phyloP scores from a whole-genome alignment of 2,797 vertebrate species.

The Enteromius unitaeniatus region DNA sequence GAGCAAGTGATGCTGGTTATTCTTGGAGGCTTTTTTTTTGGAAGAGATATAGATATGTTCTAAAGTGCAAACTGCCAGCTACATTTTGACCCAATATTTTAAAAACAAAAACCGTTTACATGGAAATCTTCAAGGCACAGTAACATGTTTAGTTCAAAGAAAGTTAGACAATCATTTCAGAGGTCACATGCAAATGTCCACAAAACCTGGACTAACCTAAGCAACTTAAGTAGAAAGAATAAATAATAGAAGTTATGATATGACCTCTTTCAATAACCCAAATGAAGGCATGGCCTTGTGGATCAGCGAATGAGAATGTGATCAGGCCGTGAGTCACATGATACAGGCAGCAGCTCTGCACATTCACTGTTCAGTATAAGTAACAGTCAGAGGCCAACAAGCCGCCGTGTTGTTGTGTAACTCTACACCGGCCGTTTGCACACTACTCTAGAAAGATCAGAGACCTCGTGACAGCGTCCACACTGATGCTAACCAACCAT shows the following conservation, averaged over 20 bases:
- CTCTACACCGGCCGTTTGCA: constrained; percentile 55
- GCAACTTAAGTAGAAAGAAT: not conserved
- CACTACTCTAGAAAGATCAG: constrained; percentile 53
- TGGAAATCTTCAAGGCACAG: not conserved
- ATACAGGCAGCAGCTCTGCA: constrained; percentile 28
- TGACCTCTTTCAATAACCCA: not conserved
- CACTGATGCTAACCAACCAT: constrained; percentile 52
- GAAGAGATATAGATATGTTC: not conserved
- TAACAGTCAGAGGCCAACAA: constrained; percentile 47
- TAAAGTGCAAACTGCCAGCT: not conserved
- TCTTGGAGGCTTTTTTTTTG: not conserved
- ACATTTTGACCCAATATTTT: not conserved
- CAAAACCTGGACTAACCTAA: not conserved
- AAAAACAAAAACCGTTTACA: not conserved
- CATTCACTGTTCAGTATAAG: constrained; percentile 45
- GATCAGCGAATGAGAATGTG: constrained; percentile 7
- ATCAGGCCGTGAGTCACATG: constrained; percentile 11
- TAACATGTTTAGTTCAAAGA: not conserved
- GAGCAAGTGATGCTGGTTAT: not conserved
- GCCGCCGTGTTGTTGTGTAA: constrained; percentile 58
- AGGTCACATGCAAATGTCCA: not conserved
- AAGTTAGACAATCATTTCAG: not conserved
- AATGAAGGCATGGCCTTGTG: constrained; percentile 12
- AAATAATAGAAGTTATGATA: not conserved
- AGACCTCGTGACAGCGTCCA: constrained; percentile 34